Percentiles rank a stretch among this genome's conserved stretches.
These are phyloP conservation scores for Cenopis cana DNA, from an alignment of 2,888 invertebrate genomes.

Conservation along the genomic window DNA sequence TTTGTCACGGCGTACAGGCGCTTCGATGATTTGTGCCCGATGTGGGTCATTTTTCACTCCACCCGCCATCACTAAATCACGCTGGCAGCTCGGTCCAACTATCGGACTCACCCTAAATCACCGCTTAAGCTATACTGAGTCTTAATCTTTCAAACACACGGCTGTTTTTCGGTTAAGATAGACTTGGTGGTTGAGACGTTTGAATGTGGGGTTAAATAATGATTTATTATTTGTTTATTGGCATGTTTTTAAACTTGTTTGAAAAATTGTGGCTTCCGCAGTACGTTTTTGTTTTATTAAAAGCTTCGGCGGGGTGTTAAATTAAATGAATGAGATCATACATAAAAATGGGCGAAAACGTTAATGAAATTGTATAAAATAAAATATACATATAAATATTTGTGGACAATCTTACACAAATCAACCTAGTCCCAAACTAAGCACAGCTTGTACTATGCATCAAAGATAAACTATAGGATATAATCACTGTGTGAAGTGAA, in stretches of 20 bases:
- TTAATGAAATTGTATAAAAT: no score
- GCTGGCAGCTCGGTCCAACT: constrained; percentile 56
- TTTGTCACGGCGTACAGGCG: constrained; percentile 56
- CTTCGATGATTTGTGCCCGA: constrained; percentile 59
- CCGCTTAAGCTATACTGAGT: constrained; percentile 43
- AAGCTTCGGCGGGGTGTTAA: constrained; percentile 16
- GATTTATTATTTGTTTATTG: constrained; percentile 59
- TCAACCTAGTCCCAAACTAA: no score
- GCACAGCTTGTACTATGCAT: no score
- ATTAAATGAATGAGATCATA: constrained; percentile 6
- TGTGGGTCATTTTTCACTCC: constrained; percentile 60
- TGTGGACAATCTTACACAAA: no score
- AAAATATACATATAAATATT: no score
- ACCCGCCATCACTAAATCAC: constrained; percentile 58
- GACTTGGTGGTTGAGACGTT: constrained; percentile 46
- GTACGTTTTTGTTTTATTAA: constrained; percentile 37
- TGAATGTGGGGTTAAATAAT: constrained; percentile 36
- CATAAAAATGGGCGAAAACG: no score
- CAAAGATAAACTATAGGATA: no score
- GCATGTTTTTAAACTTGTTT: constrained; percentile 54
- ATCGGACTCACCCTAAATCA: constrained; percentile 48
- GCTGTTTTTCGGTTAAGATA: constrained; percentile 9
- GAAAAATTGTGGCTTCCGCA: constrained; percentile 52
- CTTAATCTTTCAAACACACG: constrained; percentile 43
- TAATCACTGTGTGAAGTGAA: no score